Conservation (phyloP, 2,797 vertebrate genomes). For the Oophaga sylvatica region DNA sequence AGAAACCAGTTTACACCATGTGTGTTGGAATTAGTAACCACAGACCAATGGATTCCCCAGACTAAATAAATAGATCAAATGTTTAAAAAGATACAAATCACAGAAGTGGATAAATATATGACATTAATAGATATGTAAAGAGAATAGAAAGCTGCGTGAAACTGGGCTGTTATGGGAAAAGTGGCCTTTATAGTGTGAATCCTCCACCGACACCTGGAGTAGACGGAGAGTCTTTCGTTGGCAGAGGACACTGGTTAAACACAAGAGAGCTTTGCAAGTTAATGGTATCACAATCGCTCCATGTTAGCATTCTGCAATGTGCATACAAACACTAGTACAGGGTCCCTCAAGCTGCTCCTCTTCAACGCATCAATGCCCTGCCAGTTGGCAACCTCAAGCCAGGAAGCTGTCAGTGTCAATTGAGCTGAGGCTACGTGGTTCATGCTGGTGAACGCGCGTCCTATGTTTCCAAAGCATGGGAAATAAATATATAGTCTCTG, state of each 20-base stretch:
- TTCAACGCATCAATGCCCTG: constrained; percentile 79
- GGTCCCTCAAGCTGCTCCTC: constrained; percentile 77
- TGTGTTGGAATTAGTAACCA: no score
- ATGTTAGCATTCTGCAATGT: constrained; percentile 67
- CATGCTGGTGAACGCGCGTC: constrained; percentile 88
- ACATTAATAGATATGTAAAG: not conserved
- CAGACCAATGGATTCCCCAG: no score
- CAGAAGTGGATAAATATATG: no score
- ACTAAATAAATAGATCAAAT: no score
- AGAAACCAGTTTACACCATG: no score
- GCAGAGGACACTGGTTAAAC: constrained; percentile 36
- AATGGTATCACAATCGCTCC: constrained; percentile 66
- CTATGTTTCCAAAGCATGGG: constrained; percentile 96
- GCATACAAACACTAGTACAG: constrained; percentile 76
- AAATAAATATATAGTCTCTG: constrained; percentile 73
- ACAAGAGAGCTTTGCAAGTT: constrained; percentile 18
- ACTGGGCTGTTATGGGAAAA: not conserved
- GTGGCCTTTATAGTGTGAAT: not conserved
- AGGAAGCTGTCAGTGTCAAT: constrained; percentile 98
- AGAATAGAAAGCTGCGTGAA: not conserved
- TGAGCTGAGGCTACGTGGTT: constrained; percentile 86
- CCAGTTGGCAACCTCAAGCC: constrained; percentile 93
- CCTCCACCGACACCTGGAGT: not conserved
- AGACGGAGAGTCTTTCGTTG: not conserved
- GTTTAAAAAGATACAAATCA: no score